phyloP scores from a whole-genome alignment of 1,140 invertebrate species.

The Neodiprion lecontei region DNA sequence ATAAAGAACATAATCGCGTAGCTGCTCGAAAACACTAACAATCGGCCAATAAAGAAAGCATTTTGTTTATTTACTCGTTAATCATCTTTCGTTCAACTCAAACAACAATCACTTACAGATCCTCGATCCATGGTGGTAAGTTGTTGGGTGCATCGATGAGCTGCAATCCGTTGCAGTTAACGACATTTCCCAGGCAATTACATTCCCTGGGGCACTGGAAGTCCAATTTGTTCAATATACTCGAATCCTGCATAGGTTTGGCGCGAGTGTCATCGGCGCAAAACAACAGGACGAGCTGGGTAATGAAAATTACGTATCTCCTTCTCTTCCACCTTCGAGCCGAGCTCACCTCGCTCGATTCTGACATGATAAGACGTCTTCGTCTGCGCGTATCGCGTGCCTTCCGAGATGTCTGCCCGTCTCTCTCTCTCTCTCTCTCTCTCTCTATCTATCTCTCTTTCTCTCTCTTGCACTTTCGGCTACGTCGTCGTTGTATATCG shows the following conservation, averaged over 20 bases:
- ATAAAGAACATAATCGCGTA: too few species aligned
- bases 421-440: too few species aligned
- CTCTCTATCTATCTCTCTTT: too few species aligned
- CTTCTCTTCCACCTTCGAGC: neutral
- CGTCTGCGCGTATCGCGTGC: too few species aligned
- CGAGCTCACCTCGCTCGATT: neutral
- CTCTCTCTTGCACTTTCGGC: too few species aligned
- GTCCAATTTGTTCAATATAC: slow-evolving; percentile 1
- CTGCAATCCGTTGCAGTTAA: slow-evolving; percentile 49
- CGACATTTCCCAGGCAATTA: slow-evolving; percentile 51
- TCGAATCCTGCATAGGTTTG: neutral
- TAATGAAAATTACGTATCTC: neutral
- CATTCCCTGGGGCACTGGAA: slow-evolving; percentile 55
- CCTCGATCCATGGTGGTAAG: slow-evolving; percentile 56
- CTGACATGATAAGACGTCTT: neutral
- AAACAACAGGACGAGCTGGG: neutral
- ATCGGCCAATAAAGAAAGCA: neutral
- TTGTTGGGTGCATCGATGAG: slow-evolving; percentile 53
- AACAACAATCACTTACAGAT: slow-evolving; percentile 45
- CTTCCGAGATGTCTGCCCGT: too few species aligned
- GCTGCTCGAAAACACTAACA: neutral
- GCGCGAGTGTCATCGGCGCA: neutral
- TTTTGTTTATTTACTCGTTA: neutral
- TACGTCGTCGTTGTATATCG: too few species aligned
- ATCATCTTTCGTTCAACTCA: neutral